Percentiles rank a stretch among this genome's conserved stretches.
Conservation (phyloP, 1,140 invertebrate genomes). For the Plutomurus gul region DNA sequence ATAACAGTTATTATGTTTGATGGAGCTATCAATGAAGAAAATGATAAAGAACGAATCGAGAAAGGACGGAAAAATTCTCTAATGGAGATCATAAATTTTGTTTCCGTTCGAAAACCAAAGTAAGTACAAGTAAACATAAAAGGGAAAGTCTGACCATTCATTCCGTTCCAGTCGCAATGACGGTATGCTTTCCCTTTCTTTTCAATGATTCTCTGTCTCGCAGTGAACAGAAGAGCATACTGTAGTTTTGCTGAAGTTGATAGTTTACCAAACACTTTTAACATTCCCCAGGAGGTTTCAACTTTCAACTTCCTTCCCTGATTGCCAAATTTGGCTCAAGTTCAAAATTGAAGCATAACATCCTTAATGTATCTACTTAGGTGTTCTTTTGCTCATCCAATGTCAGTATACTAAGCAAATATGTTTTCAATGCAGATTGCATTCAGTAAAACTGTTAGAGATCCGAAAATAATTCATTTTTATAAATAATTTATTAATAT, state of each 20-base stretch:
- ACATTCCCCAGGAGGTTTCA: background rate
- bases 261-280: constrained; percentile 8
- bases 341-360: background rate
- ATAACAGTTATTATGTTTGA: too few species aligned
- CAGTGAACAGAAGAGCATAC: background rate
- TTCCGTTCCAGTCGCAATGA: background rate
- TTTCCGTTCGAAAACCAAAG: background rate
- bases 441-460: too few species aligned
- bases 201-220: background rate
- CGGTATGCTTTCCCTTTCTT: background rate
- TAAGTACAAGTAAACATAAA: constrained; percentile 2
- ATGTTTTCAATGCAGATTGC: too few species aligned
- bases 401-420: too few species aligned
- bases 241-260: background rate
- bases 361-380: too few species aligned
- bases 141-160: background rate
- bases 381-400: too few species aligned
- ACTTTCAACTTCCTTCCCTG: constrained; percentile 3
- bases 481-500: too few species aligned
- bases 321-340: background rate
- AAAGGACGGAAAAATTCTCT: background rate
- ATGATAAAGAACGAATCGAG: background rate
- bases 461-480: too few species aligned
- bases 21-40: background rate
- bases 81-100: constrained; percentile 17